phyloP scores from a whole-genome alignment of 2,888 invertebrate genomes.

The Adelognathus sp. region DNA sequence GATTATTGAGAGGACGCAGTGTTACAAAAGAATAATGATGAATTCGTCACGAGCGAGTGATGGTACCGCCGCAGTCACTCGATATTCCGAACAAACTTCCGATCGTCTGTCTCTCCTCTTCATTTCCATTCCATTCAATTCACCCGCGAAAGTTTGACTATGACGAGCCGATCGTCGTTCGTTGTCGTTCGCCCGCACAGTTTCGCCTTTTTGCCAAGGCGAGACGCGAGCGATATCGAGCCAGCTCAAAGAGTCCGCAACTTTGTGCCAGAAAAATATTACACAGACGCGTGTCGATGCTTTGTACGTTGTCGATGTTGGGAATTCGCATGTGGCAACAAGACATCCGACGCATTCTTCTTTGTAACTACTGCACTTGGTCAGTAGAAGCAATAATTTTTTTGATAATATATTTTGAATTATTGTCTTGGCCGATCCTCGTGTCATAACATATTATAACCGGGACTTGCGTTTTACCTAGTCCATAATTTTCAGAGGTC shows the following conservation, averaged over 20 bases:
- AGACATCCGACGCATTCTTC: no score
- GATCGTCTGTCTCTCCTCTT: constrained; percentile 8
- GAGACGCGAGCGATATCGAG: background rate
- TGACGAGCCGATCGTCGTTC: constrained; percentile 15
- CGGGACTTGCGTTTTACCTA: no score
- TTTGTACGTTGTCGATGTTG: no score
- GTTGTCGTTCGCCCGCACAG: background rate
- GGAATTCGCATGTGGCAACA: no score
- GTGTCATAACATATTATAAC: no score
- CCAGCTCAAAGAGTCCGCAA: constrained; percentile 15
- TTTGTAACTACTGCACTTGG: no score
- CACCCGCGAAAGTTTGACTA: constrained; percentile 14
- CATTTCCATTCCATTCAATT: no score
- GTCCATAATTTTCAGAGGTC: no score
- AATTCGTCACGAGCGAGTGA: constrained; percentile 8
- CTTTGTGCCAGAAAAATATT: background rate
- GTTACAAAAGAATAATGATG: constrained; percentile 4
- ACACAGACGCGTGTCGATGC: constrained; percentile 1
- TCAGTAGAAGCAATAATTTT: no score
- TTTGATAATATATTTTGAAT: no score
- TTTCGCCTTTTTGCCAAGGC: constrained; percentile 23
- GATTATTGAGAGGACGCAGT: background rate
- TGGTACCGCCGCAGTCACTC: background rate
- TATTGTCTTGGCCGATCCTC: no score
- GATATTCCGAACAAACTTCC: constrained; percentile 29